Evolutionary conservation across 2,113 vertebrate species (phyloP).

Genomic region (Pedionomus torquatus): DNA sequence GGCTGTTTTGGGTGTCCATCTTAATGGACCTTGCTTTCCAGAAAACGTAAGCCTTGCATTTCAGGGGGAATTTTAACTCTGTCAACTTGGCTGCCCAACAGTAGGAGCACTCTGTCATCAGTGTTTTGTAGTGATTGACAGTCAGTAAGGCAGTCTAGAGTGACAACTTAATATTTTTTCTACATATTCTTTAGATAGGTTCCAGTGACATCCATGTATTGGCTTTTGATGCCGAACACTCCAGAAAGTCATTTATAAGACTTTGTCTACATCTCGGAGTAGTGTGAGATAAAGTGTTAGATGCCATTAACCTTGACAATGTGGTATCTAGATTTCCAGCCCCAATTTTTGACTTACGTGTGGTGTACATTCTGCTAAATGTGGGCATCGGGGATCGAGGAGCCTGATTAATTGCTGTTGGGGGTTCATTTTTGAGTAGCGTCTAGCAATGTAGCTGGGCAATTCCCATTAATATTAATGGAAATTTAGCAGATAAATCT

Average conservation of each 20-base stretch:
- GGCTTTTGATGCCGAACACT: neutral
- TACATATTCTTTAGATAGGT: neutral
- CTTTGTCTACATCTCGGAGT: neutral
- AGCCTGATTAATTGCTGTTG: neutral
- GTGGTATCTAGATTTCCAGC: neutral
- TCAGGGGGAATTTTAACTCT: neutral
- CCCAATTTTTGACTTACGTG: neutral
- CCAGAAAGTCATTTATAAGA: neutral
- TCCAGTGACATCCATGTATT: neutral
- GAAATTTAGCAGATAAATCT: constrained; percentile 50
- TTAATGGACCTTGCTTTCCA: neutral
- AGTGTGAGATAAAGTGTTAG: neutral
- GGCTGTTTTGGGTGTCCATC: neutral
- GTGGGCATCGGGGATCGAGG: neutral
- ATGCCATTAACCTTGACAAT: neutral
- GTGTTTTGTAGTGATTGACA: neutral
- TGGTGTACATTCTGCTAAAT: neutral
- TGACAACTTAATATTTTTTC: neutral
- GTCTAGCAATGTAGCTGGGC: neutral
- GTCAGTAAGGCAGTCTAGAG: neutral
- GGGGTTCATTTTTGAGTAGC: neutral
- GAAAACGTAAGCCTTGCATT: neutral
- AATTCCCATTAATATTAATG: constrained; percentile 45
- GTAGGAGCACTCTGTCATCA: neutral
- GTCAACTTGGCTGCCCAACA: neutral